A percentile compares a stretch with the other conserved stretches of the same genome.
Conservation (phyloP, 1,140 invertebrate species). For the Chelonus insularis region DNA sequence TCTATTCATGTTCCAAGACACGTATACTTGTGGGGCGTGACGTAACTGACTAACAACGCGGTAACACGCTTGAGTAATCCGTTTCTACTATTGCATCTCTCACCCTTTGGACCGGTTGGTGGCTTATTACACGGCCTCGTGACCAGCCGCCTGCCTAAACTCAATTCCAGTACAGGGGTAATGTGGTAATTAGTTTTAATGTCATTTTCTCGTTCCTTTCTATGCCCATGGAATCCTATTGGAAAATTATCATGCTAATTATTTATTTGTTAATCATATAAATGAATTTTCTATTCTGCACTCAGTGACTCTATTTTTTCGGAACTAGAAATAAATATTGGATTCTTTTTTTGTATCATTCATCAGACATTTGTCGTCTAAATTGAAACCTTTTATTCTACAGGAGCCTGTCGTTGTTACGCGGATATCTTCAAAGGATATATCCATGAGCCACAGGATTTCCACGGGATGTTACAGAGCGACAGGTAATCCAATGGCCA, state of each 20-base stretch:
- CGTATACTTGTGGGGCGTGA: conserved; percentile 32
- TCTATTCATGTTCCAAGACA: conserved; percentile 23
- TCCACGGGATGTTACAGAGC: conserved; percentile 19
- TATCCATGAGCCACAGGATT: conserved; percentile 33
- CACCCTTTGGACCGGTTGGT: not conserved
- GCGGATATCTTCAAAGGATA: conserved; percentile 31
- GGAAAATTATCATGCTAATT: not conserved
- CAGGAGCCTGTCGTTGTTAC: conserved; percentile 13
- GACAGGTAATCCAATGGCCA: conserved; percentile 17
- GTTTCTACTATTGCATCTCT: conserved; percentile 30
- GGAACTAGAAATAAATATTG: too few relatives aligned
- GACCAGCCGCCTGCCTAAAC: conserved; percentile 17
- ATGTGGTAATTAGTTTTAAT: conserved; percentile 24
- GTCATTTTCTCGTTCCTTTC: not conserved
- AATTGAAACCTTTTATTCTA: conserved; percentile 5
- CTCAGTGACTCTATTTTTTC: too few relatives aligned
- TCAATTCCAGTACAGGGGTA: conserved; percentile 19
- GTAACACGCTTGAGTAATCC: conserved; percentile 35
- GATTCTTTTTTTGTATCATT: too few relatives aligned
- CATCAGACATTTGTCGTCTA: conserved; percentile 1
- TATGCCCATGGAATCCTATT: not conserved
- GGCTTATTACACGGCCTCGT: conserved; percentile 29
- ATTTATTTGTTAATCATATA: too few relatives aligned
- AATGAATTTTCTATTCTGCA: too few relatives aligned
- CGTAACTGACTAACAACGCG: conserved; percentile 35